phyloP scores from a whole-genome alignment of 2,113 vertebrate species.

The Psettodes erumei region DNA sequence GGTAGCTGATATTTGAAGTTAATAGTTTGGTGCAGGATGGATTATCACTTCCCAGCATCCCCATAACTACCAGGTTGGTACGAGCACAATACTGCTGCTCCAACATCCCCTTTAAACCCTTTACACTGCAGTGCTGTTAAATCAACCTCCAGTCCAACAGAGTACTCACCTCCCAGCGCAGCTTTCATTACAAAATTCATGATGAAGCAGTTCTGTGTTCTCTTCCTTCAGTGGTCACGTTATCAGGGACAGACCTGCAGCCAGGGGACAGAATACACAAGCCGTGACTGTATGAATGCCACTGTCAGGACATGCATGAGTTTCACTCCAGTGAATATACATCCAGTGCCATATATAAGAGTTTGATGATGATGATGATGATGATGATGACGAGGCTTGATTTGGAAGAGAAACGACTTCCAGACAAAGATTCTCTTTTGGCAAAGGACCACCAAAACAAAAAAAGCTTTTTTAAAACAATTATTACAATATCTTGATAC shows the following conservation, averaged over 20 bases:
- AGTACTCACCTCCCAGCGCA: conserved; percentile 81
- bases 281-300: conserved; percentile 31
- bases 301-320: conserved; percentile 28
- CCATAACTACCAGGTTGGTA: conserved; percentile 13
- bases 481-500: not conserved
- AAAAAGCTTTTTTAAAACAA: not conserved
- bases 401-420: conserved; percentile 31
- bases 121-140: conserved; percentile 80
- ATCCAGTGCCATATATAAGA: conserved; percentile 18
- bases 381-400: conserved; percentile 11
- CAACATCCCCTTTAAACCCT: conserved; percentile 68
- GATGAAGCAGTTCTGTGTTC: conserved; percentile 78
- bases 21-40: conserved; percentile 51
- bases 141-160: conserved; percentile 64
- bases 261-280: conserved; percentile 65
- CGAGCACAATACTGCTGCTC: conserved; percentile 8
- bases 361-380: conserved; percentile 38
- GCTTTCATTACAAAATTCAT: conserved; percentile 85
- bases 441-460: conserved; percentile 4
- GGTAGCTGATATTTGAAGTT: conserved; percentile 19
- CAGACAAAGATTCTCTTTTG: not conserved
- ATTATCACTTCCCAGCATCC: conserved; percentile 30
- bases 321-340: conserved; percentile 27
- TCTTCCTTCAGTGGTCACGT: conserved; percentile 64
- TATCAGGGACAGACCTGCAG: conserved; percentile 70